These are phyloP conservation scores for Grammatotria lemairii DNA, from an alignment of 2,113 vertebrate species.

Conservation along the genomic window DNA sequence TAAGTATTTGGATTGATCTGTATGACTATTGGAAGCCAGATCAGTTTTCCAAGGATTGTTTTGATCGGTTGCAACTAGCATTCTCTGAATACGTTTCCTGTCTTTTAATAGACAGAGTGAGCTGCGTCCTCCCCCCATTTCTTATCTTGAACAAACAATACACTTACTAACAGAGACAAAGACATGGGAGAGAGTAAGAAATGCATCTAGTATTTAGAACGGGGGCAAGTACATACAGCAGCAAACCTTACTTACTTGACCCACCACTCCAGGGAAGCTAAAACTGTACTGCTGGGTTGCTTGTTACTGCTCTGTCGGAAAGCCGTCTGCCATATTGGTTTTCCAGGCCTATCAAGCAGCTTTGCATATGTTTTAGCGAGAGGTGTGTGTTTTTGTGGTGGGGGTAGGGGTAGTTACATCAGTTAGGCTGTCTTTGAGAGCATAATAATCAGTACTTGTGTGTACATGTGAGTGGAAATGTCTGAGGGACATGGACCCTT, in stretches of 20 bases:
- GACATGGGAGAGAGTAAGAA: neutral
- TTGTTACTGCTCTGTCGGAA: neutral
- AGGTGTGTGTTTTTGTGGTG: neutral
- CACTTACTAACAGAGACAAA: slow-evolving; percentile 25
- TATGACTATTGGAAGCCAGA: neutral
- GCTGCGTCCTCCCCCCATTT: neutral
- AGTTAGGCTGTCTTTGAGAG: neutral
- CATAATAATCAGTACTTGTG: neutral
- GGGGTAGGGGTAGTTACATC: neutral
- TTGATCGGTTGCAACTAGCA: slow-evolving; percentile 48
- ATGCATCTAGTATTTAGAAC: neutral
- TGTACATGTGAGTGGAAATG: neutral
- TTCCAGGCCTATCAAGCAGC: neutral
- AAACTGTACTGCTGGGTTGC: neutral
- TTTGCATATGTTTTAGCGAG: neutral
- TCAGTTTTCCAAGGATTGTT: neutral
- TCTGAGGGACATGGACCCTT: slow-evolving; percentile 13
- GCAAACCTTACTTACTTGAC: neutral
- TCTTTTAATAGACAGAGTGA: slow-evolving; percentile 66
- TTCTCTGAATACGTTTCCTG: slow-evolving; percentile 65
- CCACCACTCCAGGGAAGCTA: slow-evolving; percentile 6
- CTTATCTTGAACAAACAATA: slow-evolving; percentile 44
- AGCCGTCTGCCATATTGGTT: neutral
- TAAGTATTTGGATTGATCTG: slow-evolving; percentile 3
- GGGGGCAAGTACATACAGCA: neutral